These are phyloP conservation scores for Drosophila picticornis DNA, from an alignment of 2,888 invertebrate genomes.

Conservation along the genomic window DNA sequence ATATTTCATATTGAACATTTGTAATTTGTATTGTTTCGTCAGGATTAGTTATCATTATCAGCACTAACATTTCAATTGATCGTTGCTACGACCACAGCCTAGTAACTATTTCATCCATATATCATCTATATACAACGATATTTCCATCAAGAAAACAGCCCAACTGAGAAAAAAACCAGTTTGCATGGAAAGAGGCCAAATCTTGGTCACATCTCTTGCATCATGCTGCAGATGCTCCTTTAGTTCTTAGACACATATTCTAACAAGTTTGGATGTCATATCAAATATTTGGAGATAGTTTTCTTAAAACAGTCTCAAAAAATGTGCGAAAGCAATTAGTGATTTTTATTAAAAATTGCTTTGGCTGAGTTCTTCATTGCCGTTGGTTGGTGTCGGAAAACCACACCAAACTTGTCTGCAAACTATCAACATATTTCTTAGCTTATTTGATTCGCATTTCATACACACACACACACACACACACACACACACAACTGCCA, in stretches of 20 bases:
- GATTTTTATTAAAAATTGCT: background rate
- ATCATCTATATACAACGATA: no score
- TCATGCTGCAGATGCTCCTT: background rate
- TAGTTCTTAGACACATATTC: background rate
- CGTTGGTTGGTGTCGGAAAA: background rate
- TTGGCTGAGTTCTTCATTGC: background rate
- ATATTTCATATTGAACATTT: background rate
- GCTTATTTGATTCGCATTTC: background rate
- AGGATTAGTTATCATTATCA: fast-evolving
- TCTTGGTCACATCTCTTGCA: background rate
- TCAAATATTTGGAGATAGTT: no score
- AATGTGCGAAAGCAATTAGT: background rate
- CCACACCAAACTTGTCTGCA: background rate
- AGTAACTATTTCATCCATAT: no score
- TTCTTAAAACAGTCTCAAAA: no score
- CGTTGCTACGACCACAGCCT: background rate
- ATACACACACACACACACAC: background rate
- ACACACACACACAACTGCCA: background rate
- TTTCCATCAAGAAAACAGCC: background rate
- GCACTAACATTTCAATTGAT: background rate
- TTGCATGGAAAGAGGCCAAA: background rate
- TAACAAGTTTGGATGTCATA: no score
- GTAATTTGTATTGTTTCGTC: background rate
- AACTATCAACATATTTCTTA: background rate
- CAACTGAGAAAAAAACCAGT: background rate